These are phyloP conservation scores for Formica selysi DNA, from an alignment of 1,140 invertebrate genomes.

Conservation along the genomic window DNA sequence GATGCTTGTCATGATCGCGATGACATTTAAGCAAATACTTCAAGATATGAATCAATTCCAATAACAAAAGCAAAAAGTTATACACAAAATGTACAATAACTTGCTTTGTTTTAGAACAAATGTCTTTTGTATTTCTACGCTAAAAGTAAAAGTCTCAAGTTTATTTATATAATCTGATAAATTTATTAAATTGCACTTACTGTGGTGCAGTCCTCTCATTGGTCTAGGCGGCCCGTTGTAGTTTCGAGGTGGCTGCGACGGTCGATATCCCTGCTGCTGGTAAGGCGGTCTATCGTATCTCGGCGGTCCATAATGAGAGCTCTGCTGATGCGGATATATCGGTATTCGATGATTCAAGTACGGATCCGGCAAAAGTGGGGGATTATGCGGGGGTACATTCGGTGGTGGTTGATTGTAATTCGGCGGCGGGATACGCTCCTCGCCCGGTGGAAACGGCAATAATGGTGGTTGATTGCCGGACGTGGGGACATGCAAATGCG, in stretches of 20 bases:
- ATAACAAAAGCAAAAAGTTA: too few species aligned
- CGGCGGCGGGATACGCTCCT: slow-evolving; percentile 82
- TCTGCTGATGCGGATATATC: slow-evolving; percentile 84
- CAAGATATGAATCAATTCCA: too few species aligned
- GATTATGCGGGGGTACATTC: slow-evolving; percentile 80
- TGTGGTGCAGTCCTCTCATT: slow-evolving; percentile 84
- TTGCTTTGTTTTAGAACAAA: neutral
- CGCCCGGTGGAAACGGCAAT: slow-evolving; percentile 84
- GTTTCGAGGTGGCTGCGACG: slow-evolving; percentile 81
- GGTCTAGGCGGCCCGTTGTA: slow-evolving; percentile 83
- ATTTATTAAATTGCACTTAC: slow-evolving; percentile 73
- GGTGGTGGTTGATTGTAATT: slow-evolving; percentile 84
- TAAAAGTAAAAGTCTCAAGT: neutral
- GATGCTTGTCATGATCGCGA: too few species aligned
- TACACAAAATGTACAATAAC: too few species aligned
- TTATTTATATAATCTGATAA: neutral
- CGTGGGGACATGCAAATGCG: slow-evolving; percentile 81
- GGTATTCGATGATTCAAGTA: slow-evolving; percentile 84
- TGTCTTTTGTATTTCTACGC: neutral
- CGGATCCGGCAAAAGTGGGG: slow-evolving; percentile 83
- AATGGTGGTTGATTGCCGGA: slow-evolving; percentile 80
- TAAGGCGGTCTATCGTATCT: slow-evolving; percentile 83
- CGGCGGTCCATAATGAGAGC: slow-evolving; percentile 84
- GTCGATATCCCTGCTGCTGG: slow-evolving; percentile 81
- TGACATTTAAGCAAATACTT: too few species aligned